Percentiles rank a stretch among this genome's conserved stretches.
These are phyloP conservation scores for Spongilla lacustris DNA, from an alignment of 37 sponge, comb jelly and placozoan genomes.

Conservation along the genomic window DNA sequence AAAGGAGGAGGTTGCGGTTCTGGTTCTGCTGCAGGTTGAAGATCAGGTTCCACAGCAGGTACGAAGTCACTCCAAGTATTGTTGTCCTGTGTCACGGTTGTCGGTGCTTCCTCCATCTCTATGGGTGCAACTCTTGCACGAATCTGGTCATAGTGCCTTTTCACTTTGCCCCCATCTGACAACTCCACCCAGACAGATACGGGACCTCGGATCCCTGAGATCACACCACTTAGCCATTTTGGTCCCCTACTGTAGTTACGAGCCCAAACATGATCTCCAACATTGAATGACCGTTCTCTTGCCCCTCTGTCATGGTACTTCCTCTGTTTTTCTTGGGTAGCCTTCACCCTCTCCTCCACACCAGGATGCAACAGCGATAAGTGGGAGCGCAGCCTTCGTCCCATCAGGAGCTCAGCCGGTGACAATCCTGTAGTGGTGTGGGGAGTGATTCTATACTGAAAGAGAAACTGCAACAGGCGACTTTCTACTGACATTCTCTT, in stretches of 20 bases:
- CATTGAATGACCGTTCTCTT: neutral
- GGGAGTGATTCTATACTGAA: constrained; percentile 47
- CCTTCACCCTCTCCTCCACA: neutral
- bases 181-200: neutral
- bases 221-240: constrained; percentile 7
- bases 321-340: constrained; percentile 12
- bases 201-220: neutral
- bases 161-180: constrained; percentile 1
- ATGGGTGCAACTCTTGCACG: constrained; percentile 3
- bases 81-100: no score
- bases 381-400: constrained; percentile 28
- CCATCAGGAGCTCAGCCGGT: constrained; percentile 53
- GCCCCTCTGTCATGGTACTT: neutral
- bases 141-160: constrained; percentile 7
- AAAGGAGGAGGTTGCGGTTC: no score
- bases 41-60: no score
- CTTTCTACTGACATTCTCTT: constrained; percentile 4
- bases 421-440: constrained; percentile 43
- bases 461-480: constrained; percentile 31
- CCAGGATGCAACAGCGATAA: constrained; percentile 31
- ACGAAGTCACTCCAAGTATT: no score
- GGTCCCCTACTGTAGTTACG: neutral
- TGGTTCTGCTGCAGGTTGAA: no score
- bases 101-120: no score
- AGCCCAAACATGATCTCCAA: constrained; percentile 1